Base-by-base conservation (phyloP, 2,113 vertebrate species). In the Sinocyclocheilus anophthalmus region DNA sequence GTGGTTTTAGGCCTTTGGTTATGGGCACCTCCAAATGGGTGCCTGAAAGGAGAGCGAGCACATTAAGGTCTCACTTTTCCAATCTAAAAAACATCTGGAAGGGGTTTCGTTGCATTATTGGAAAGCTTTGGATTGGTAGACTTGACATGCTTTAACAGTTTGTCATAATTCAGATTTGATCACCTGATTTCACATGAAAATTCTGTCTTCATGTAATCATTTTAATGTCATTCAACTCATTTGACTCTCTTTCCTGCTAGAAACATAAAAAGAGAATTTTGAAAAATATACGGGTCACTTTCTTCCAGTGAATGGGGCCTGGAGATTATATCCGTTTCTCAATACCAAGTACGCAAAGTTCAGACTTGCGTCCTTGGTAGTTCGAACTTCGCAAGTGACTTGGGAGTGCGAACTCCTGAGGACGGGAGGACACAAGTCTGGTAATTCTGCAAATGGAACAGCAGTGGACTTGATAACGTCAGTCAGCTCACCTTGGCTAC, bases 11-110 rank as follows among this genome's bases (percentile, higher is more conserved):
- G 24, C 37, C 30, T 2, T 26, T 3, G 39, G 85, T 12, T 45
- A 22, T 69, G 61, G 26, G 61, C 42, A 22, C 12, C n/a, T 65
- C 57, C 14, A 30, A 48, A 78, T 26, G 22, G 67, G 53, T 72
- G 76, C 45, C 50, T 30, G 59, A 24, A 22, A 76, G 59, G 26
- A 55, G 39, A 78, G 72, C 1, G 18, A 53, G 26, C 30, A 77
- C 26, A 88, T 89, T 83, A 76, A 77, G 33, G 53, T 73, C 70
- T 57, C n/a, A 33, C 61, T 18, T 86, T 83, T 33, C 50, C 61
- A 76, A 48, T 65, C 22, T 53, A 53, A 57, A 45, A 76, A 26
- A 61, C 70, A 61, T 61, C 48, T 75, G 78, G 53, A 73, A 73
- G 22, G 33, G n/a, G 57, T 80, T 80, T 63, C 14, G 14, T 24